Base-by-base conservation (phyloP, 2,113 vertebrate genomes). In the Terrapene triunguis region DNA sequence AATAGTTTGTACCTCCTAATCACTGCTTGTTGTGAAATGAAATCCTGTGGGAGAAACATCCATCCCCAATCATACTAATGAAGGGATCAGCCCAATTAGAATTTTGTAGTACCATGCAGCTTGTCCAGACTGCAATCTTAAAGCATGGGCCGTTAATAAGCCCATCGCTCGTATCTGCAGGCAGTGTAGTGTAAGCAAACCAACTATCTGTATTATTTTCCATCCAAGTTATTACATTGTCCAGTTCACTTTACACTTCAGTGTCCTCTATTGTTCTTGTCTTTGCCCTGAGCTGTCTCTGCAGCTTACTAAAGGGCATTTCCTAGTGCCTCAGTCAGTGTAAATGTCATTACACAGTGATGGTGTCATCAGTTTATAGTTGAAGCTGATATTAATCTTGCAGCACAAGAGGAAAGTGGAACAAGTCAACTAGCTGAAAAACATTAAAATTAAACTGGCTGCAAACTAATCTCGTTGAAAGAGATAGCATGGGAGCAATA, bases 131-230 rank as follows among this genome's bases (percentile, higher is more conserved):
- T 38, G 29, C n/a, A n/a, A 2, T 42, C 59, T 87, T 2, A 21
- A 11, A 78, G 21, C 32, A 19, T 29, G 2, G 5, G 14, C 32
- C 38, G 29, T 4, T 21, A 79, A 54, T 3, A 48, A 48, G 80
- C 9, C 74, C 3, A 0, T 62, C 17, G 80, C 50, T 59, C 3
- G 29, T 53, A 1, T 2, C 51, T 44, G 38, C 42, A 35, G 24
- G 25, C 16, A 3, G 8, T 21, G 32, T 22, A 2, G 44, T 7
- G 32, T 6, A 59, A 29, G 16, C 19, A 10, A 79, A 76, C 29
- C 53, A 16, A 1, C 10, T 22, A 0, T 14, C 1, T 38, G 27
- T 35, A 19, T n/a, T 81, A 14, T 51, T 22, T 59, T 6, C 14
- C 44, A 32, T 57, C 50, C 53, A 5, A 42, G 44, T n/a, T 80